Base-by-base conservation (phyloP, 2,888 invertebrate genomes). In the Drosophila anomalata region DNA sequence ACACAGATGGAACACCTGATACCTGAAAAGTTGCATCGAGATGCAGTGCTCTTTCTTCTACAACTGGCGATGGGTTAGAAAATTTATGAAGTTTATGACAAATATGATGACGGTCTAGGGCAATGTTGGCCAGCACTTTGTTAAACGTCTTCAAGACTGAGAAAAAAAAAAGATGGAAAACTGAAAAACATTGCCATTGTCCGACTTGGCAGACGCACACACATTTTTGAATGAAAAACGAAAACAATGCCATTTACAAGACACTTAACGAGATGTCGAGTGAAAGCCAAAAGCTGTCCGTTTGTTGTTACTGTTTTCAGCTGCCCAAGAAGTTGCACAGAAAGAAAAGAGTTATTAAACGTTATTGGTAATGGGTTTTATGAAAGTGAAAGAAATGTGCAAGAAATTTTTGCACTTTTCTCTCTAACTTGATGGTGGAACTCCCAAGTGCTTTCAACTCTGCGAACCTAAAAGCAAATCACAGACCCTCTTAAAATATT, bases 161-260 rank as follows among this genome's bases (percentile, higher is more conserved):
- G n/a, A 24, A 48, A 22, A 24, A 48, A 47, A 36, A 39, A 14
- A 24, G 29, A 31, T n/a, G 17, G 36, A 20, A 12, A 53, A 36
- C 63, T 67, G 57, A 31, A 63, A 68, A 56, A 36, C 71, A 60
- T 71, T 71, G 70, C 71, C 71, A 61, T 55, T 70, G 71, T 70
- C 76, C 68, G 50, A 67, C 65, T 52, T 61, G 62, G 52, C 66
- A 51, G 61, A 53, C 62, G 69, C 55, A 77, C 86, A 86, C 77
- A 83, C 74, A 80, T 77, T 83, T 76, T 75, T 87, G 86, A 85
- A 87, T 82, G 84, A 87, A 85, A 86, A 86, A 78, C 75, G 83
- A 87, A 86, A 79, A 76, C 87, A 83, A 83, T 85, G 86, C 87
- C 89, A 87, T 89, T 88, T 88, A 88, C 88, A 88, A 87, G 84